These are phyloP conservation scores for Phalera bucephala DNA, from an alignment of 2,888 invertebrate species.

Conservation along the genomic window DNA sequence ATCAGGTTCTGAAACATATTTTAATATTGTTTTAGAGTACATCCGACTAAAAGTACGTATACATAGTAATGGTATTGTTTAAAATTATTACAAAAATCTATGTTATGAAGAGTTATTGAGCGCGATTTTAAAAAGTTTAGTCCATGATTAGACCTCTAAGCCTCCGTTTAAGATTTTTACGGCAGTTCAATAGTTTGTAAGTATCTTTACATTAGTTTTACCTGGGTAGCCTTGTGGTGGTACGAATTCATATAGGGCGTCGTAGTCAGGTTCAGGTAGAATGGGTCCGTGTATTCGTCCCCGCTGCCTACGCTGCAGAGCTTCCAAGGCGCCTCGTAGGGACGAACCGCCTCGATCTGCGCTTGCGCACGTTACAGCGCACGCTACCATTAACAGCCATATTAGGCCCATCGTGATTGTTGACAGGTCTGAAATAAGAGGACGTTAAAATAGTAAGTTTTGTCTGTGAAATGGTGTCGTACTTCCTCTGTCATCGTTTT, in stretches of 20 bases:
- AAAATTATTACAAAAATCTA: too few relatives aligned
- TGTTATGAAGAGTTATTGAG: too few relatives aligned
- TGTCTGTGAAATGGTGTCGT: too few relatives aligned
- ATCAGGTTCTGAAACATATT: slow-evolving; percentile 59
- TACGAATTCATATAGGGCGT: slow-evolving; percentile 65
- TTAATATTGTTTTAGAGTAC: neutral
- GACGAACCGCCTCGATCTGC: slow-evolving; percentile 68
- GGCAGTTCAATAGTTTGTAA: too few relatives aligned
- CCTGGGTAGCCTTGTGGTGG: slow-evolving; percentile 69
- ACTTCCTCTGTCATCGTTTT: too few relatives aligned
- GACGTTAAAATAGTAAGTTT: too few relatives aligned
- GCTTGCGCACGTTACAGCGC: slow-evolving; percentile 43
- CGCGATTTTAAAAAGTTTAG: too few relatives aligned
- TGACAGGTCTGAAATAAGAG: slow-evolving; percentile 17
- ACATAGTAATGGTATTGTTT: neutral
- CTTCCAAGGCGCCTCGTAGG: slow-evolving; percentile 77
- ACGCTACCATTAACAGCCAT: slow-evolving; percentile 54
- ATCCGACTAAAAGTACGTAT: neutral
- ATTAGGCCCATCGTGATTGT: slow-evolving; percentile 48
- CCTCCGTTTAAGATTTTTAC: too few relatives aligned
- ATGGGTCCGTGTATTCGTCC: slow-evolving; percentile 56
- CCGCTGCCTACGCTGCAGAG: slow-evolving; percentile 77
- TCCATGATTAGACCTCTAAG: too few relatives aligned
- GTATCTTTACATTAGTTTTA: too few relatives aligned
- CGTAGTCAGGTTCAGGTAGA: slow-evolving; percentile 58